Conservation (phyloP, 2,888 invertebrate genomes). For the Hyles lineata region DNA sequence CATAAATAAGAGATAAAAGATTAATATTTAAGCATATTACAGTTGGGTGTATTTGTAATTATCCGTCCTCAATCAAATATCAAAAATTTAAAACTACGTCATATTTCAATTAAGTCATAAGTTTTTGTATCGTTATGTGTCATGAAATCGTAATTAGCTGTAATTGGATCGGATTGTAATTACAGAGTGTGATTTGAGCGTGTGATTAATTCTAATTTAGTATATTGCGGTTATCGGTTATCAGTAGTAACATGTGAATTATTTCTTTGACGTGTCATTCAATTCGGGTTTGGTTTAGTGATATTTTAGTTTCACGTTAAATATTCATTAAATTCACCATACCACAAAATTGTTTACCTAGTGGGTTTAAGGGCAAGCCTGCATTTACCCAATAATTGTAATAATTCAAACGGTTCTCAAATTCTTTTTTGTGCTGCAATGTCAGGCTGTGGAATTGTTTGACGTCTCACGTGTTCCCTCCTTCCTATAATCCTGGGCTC, state of each 20-base stretch:
- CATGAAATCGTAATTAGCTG: background rate
- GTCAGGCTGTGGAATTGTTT: no score
- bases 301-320: background rate
- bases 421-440: no score
- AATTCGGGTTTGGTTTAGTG: background rate
- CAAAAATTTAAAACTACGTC: background rate
- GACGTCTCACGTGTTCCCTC: no score
- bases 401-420: no score
- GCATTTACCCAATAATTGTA: no score
- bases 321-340: background rate
- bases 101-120: background rate
- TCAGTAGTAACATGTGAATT: background rate
- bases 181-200: background rate
- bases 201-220: slow-evolving; percentile 21
- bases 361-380: no score
- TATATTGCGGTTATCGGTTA: slow-evolving; percentile 15
- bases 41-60: no score
- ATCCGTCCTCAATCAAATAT: background rate
- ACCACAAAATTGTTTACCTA: no score
- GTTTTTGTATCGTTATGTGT: background rate
- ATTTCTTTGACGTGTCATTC: background rate
- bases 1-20: no score
- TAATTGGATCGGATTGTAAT: slow-evolving; percentile 2
- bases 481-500: no score
- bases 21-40: no score